Evolutionary conservation across 2,113 vertebrate species (phyloP).

Genomic region (Girardinichthys multiradiatus): DNA sequence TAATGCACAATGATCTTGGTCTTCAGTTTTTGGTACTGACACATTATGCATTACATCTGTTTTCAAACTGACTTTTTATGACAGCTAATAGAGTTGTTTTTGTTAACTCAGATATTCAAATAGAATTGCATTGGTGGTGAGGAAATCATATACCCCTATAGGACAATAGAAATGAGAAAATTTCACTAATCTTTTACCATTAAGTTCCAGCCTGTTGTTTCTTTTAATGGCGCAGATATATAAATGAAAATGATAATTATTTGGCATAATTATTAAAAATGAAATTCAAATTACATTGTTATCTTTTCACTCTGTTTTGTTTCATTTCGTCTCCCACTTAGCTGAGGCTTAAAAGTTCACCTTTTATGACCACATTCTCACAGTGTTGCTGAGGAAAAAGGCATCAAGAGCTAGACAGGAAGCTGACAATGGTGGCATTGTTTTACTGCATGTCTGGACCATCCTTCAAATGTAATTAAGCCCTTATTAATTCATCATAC

Average conservation of each 20-base stretch:
- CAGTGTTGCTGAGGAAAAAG: slow-evolving; percentile 58
- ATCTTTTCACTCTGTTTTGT: slow-evolving; percentile 66
- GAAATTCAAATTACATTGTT: slow-evolving; percentile 72
- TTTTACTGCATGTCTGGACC: slow-evolving; percentile 69
- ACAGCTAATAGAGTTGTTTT: slow-evolving; percentile 53
- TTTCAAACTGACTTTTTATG: slow-evolving; percentile 49
- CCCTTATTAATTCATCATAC: slow-evolving; percentile 67
- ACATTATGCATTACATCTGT: slow-evolving; percentile 55
- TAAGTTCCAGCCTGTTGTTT: slow-evolving; percentile 52
- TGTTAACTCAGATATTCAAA: slow-evolving; percentile 52
- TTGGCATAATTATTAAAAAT: slow-evolving; percentile 55
- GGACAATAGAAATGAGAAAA: slow-evolving; percentile 38
- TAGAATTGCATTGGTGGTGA: slow-evolving; percentile 53
- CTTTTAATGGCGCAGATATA: slow-evolving; percentile 64
- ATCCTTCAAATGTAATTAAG: slow-evolving; percentile 72
- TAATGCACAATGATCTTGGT: slow-evolving; percentile 45
- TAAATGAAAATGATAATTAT: slow-evolving; percentile 59
- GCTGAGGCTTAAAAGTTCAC: slow-evolving; percentile 38
- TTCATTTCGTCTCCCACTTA: slow-evolving; percentile 39
- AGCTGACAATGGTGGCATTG: slow-evolving; percentile 52
- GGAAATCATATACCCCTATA: slow-evolving; percentile 58
- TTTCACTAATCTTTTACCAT: slow-evolving; percentile 53
- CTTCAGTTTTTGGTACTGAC: slow-evolving; percentile 48
- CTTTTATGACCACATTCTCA: slow-evolving; percentile 49
- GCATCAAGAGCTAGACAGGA: slow-evolving; percentile 50